These are phyloP conservation scores for Octopus sinensis DNA, from an alignment of 1,140 invertebrate species.

Conservation along the genomic window DNA sequence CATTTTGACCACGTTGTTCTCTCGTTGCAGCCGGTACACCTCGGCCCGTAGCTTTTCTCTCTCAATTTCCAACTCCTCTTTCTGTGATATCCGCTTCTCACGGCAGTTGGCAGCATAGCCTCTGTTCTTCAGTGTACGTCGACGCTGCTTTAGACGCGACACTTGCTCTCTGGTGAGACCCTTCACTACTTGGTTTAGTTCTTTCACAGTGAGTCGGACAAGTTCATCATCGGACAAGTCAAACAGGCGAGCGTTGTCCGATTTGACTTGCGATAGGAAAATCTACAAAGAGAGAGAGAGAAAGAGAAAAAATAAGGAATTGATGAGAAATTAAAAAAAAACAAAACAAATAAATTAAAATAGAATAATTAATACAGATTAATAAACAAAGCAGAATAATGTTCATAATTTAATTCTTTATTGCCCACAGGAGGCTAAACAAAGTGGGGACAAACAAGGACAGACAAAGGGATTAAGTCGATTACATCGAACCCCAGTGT, in stretches of 20 bases:
- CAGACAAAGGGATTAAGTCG: too few relatives aligned
- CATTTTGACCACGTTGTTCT: conserved; percentile 53
- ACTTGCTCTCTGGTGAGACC: conserved; percentile 87
- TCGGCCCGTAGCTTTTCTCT: conserved; percentile 58
- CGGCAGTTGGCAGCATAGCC: conserved; percentile 98
- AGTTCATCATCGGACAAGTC: conserved; percentile 76
- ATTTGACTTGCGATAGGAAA: conserved; percentile 50
- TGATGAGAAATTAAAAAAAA: not conserved
- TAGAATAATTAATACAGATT: not conserved
- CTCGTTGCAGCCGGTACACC: conserved; percentile 47
- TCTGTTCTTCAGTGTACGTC: conserved; percentile 95
- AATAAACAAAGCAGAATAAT: not conserved
- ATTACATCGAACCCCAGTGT: too few relatives aligned
- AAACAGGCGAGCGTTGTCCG: conserved; percentile 31
- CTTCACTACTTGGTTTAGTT: conserved; percentile 91
- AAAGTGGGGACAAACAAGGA: too few relatives aligned
- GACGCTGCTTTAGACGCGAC: conserved; percentile 87
- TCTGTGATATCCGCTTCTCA: conserved; percentile 55
- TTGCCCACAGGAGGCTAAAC: too few relatives aligned
- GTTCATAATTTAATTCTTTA: too few relatives aligned
- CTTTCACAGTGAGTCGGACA: conserved; percentile 85
- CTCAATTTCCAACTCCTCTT: conserved; percentile 71
- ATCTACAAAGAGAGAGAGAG: conserved; percentile 40
- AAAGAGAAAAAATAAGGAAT: not conserved
- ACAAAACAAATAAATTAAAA: too few relatives aligned